Evolutionary conservation across 2,113 vertebrate genomes (phyloP).

Genomic region (Alouatta palliata): DNA sequence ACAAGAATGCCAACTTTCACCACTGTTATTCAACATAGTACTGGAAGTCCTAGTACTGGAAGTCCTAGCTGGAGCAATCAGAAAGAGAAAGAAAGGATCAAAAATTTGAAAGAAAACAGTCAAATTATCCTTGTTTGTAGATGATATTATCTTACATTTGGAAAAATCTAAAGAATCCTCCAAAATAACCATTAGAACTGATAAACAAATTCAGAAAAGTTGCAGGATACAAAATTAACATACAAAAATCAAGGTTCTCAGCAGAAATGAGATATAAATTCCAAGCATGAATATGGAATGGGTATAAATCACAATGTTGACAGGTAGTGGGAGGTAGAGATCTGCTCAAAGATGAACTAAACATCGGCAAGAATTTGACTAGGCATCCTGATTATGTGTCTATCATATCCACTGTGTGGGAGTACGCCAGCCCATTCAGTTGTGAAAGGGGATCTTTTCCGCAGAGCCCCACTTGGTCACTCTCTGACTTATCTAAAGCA

Average conservation of each 20-base stretch:
- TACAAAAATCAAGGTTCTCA: neutral
- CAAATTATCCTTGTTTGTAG: no score
- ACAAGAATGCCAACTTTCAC: no score
- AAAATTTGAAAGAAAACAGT: no score
- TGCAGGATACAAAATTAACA: no score
- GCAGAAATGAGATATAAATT: constrained; percentile 10
- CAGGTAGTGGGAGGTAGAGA: neutral
- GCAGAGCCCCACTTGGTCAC: neutral
- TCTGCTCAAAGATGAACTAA: neutral
- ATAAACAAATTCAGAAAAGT: no score
- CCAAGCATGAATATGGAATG: neutral
- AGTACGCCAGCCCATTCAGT: neutral
- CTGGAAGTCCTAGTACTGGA: no score
- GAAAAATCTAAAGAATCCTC: no score
- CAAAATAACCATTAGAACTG: no score
- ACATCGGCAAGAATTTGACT: neutral
- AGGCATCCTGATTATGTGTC: neutral
- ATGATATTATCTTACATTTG: no score
- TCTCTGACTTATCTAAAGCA: neutral
- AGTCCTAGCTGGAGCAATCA: no score
- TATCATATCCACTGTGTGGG: neutral
- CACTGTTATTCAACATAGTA: no score
- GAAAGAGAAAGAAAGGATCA: no score
- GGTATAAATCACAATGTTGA: neutral
- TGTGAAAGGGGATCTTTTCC: neutral